Percentiles rank a stretch among this genome's conserved stretches.
Conservation (phyloP, 1,140 invertebrate species). For the Macrotrachela quadricornifera region DNA sequence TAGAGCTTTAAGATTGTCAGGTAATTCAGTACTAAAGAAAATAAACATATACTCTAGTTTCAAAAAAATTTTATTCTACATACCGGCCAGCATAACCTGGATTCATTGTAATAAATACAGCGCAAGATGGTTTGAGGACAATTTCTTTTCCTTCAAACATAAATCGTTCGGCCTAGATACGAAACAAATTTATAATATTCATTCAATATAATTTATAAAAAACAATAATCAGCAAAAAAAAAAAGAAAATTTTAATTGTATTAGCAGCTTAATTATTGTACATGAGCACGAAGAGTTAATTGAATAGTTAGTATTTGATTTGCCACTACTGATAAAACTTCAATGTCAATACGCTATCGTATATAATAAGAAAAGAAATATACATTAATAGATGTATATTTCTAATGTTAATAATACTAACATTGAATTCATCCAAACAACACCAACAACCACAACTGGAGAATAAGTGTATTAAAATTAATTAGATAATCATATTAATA, state of each 20-base stretch:
- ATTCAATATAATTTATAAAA: neutral
- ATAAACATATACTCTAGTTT: no score
- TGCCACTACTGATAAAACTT: constrained; percentile 54
- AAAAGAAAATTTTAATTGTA: neutral
- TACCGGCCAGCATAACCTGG: constrained; percentile 48
- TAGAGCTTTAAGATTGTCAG: constrained; percentile 31
- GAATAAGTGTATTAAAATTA: no score
- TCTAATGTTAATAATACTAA: no score
- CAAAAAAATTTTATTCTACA: constrained; percentile 17
- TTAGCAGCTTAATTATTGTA: constrained; percentile 4
- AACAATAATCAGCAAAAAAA: neutral
- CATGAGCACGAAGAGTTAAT: constrained; percentile 16
- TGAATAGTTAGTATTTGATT: constrained; percentile 30
- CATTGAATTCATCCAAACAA: no score
- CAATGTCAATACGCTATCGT: constrained; percentile 51
- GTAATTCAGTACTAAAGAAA: constrained; percentile 35
- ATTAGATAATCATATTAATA: no score
- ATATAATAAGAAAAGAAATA: no score
- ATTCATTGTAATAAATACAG: constrained; percentile 34
- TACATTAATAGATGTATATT: no score
- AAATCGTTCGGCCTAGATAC: constrained; percentile 25
- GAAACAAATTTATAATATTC: constrained; percentile 9
- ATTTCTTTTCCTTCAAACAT: constrained; percentile 32
- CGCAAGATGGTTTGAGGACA: constrained; percentile 25
- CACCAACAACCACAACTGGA: no score